Conservation (phyloP, 2,113 vertebrate species). For the Edolisoma coerulescens region DNA sequence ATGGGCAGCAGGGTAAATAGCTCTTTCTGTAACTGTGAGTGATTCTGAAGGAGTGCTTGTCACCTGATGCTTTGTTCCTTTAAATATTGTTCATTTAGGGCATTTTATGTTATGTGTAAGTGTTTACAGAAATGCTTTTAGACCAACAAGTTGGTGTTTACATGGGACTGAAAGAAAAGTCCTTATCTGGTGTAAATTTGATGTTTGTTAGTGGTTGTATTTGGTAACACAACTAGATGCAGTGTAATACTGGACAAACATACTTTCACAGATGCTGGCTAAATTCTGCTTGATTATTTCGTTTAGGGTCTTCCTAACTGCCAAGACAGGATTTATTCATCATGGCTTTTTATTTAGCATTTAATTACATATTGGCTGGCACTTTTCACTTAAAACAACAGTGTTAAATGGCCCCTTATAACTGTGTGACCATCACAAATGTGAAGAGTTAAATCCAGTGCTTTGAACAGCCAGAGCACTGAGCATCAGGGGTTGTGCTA, state of each 20-base stretch:
- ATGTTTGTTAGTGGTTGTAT: not conserved
- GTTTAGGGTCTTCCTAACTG: not conserved
- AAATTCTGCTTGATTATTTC: not conserved
- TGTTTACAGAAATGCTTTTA: not conserved
- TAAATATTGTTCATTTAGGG: not conserved
- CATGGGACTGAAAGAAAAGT: not conserved
- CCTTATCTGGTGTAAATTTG: not conserved
- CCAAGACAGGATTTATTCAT: not conserved
- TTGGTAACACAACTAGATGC: not conserved
- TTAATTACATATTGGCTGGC: not conserved
- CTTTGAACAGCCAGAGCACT: not conserved
- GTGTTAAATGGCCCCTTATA: not conserved
- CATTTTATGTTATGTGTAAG: not conserved
- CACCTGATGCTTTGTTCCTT: not conserved
- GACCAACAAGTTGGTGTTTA: not conserved
- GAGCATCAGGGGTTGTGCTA: not conserved
- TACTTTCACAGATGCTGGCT: not conserved
- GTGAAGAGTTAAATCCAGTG: not conserved
- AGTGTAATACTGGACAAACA: not conserved
- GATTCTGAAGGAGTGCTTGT: not conserved
- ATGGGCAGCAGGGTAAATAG: not conserved
- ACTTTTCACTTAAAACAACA: not conserved
- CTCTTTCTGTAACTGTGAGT: not conserved
- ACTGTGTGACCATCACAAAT: not conserved
- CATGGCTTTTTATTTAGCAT: not conserved